Evolutionary conservation across 2,888 invertebrate species (phyloP).

Genomic region (Tridacna gigas): DNA sequence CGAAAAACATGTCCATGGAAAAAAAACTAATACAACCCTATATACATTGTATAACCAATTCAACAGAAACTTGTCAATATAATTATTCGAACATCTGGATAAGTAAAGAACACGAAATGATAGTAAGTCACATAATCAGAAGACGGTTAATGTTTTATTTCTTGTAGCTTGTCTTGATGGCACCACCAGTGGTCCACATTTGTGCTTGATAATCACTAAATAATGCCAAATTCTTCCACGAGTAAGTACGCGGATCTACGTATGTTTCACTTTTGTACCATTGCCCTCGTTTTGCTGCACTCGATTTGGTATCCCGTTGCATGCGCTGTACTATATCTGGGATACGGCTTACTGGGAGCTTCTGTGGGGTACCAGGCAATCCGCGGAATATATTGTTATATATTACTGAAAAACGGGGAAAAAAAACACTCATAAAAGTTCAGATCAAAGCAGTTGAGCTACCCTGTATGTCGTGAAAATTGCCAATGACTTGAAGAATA

Average conservation of each 20-base stretch:
- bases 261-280: slow-evolving; percentile 64
- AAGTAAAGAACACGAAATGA: too few relatives aligned
- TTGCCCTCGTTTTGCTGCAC: slow-evolving; percentile 52
- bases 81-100: too few relatives aligned
- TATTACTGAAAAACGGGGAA: slow-evolving; percentile 34
- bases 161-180: slow-evolving; percentile 55
- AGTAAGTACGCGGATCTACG: slow-evolving; percentile 59
- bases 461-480: too few relatives aligned
- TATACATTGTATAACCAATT: too few relatives aligned
- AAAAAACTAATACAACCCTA: too few relatives aligned
- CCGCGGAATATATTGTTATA: slow-evolving; percentile 64
- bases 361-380: slow-evolving; percentile 50
- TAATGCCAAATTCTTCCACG: slow-evolving; percentile 64
- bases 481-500: too few relatives aligned
- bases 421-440: too few relatives aligned
- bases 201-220: slow-evolving; percentile 63
- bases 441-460: too few relatives aligned
- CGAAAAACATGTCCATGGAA: too few relatives aligned
- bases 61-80: too few relatives aligned
- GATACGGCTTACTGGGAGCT: slow-evolving; percentile 58
- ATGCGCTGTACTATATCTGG: slow-evolving; percentile 61
- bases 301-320: slow-evolving; percentile 62
- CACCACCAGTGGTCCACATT: slow-evolving; percentile 61
- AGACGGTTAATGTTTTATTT: slow-evolving; percentile 32
- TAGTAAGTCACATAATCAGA: too few relatives aligned